A percentile compares a stretch with the other conserved stretches of the same genome.
Conservation (phyloP, 2,797 vertebrate species). For the Epinephelus coioides region DNA sequence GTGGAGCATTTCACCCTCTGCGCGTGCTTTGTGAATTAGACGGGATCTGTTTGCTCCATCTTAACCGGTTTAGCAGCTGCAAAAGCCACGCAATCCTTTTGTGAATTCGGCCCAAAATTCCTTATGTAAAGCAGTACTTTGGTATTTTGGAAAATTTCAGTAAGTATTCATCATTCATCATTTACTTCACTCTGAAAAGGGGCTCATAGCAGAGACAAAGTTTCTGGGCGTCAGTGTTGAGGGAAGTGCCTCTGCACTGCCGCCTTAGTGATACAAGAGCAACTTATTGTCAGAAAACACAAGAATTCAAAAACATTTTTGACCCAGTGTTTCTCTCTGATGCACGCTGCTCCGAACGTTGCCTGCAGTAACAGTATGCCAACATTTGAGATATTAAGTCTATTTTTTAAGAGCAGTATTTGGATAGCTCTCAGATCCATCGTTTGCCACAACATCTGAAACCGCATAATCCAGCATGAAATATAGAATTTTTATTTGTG, state of each 20-base stretch:
- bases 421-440: slow-evolving; percentile 9
- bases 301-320: slow-evolving; percentile 41
- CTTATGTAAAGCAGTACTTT: neutral
- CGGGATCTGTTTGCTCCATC: too few relatives aligned
- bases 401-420: neutral
- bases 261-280: slow-evolving; percentile 44
- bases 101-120: neutral
- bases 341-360: slow-evolving; percentile 6
- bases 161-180: neutral
- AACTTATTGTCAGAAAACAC: slow-evolving; percentile 46
- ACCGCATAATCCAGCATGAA: slow-evolving; percentile 25
- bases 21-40: too few relatives aligned
- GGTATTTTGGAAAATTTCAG: neutral
- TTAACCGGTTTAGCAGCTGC: too few relatives aligned
- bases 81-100: too few relatives aligned
- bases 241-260: slow-evolving; percentile 28
- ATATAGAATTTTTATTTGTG: slow-evolving; percentile 5
- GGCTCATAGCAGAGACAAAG: neutral
- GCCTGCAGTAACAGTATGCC: slow-evolving; percentile 32
- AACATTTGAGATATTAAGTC: slow-evolving; percentile 15
- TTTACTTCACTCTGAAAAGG: too few relatives aligned
- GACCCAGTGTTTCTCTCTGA: slow-evolving; percentile 31
- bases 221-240: slow-evolving; percentile 30
- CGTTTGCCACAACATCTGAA: slow-evolving; percentile 13
- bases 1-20: too few relatives aligned